phyloP scores from a whole-genome alignment of 1,140 invertebrate genomes.

The Drosophila ambigua region DNA sequence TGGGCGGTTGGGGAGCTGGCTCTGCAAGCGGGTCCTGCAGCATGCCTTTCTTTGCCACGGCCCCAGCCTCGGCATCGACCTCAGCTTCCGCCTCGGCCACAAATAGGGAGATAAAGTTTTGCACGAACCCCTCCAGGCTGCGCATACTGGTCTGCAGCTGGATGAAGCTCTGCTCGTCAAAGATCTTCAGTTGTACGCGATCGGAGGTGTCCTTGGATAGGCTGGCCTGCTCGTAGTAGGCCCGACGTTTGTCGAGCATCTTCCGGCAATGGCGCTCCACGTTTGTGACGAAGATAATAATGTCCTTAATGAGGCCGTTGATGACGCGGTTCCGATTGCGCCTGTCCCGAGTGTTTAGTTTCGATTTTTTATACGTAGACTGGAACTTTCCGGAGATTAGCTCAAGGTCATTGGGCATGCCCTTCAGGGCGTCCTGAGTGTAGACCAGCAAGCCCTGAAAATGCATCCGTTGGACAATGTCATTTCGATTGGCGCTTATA shows the following conservation, averaged over 20 bases:
- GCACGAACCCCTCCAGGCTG: slow-evolving; percentile 11
- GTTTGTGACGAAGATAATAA: slow-evolving; percentile 26
- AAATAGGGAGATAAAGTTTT: slow-evolving; percentile 42
- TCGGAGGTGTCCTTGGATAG: too few relatives aligned
- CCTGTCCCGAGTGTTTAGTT: neutral
- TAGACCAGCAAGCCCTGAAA: slow-evolving; percentile 38
- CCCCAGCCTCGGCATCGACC: neutral
- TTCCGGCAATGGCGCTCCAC: slow-evolving; percentile 17
- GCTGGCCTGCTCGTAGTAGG: too few relatives aligned
- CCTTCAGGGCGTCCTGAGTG: slow-evolving; percentile 12
- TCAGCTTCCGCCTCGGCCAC: slow-evolving; percentile 3
- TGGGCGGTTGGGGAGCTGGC: neutral
- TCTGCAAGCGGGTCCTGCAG: neutral
- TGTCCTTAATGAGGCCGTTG: slow-evolving; percentile 32
- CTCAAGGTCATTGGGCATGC: slow-evolving; percentile 28
- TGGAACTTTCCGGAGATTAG: slow-evolving; percentile 27
- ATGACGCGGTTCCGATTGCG: slow-evolving; percentile 13
- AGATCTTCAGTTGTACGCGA: slow-evolving; percentile 28
- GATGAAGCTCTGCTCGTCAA: slow-evolving; percentile 39
- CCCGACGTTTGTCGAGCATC: too few relatives aligned
- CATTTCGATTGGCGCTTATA: too few relatives aligned
- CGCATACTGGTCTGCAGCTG: slow-evolving; percentile 19
- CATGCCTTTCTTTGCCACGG: neutral
- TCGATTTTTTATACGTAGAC: slow-evolving; percentile 8
- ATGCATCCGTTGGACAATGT: neutral